phyloP scores from a whole-genome alignment of 2,113 vertebrate species.

The Sakesphorus luctuosus region DNA sequence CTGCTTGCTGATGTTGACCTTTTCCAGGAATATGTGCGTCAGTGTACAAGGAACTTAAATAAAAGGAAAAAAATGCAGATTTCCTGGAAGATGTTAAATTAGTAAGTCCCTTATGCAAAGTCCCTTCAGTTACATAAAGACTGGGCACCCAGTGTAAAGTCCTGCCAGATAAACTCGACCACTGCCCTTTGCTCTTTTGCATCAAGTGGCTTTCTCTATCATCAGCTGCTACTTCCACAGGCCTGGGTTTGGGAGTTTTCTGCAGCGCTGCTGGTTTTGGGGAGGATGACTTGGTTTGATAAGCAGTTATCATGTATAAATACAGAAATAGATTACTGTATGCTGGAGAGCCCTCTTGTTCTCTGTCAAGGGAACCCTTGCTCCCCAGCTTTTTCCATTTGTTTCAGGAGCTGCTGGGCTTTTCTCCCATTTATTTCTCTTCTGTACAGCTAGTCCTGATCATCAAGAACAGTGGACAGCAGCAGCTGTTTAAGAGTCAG shows the following conservation, averaged over 20 bases:
- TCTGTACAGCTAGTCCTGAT: background rate
- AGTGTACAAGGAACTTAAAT: slow-evolving; percentile 17
- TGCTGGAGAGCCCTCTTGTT: background rate
- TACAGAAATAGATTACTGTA: background rate
- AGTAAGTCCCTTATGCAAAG: slow-evolving; percentile 7
- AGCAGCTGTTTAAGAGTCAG: background rate
- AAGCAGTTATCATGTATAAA: background rate
- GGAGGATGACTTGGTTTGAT: background rate
- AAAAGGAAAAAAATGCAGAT: background rate
- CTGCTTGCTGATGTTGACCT: slow-evolving; percentile 18
- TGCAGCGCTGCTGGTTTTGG: fast-evolving
- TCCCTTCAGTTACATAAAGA: background rate
- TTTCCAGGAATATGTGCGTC: slow-evolving; percentile 47
- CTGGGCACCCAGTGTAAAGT: background rate
- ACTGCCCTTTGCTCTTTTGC: background rate
- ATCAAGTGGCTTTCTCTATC: background rate
- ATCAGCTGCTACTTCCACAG: background rate
- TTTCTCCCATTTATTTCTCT: background rate
- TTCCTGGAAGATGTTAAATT: slow-evolving; percentile 49
- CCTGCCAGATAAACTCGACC: background rate
- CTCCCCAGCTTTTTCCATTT: background rate
- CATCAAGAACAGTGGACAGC: background rate
- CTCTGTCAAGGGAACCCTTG: background rate
- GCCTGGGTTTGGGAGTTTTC: background rate
- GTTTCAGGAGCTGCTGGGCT: background rate